Conservation (phyloP, 2,888 invertebrate genomes). For the Molorchus minor region DNA sequence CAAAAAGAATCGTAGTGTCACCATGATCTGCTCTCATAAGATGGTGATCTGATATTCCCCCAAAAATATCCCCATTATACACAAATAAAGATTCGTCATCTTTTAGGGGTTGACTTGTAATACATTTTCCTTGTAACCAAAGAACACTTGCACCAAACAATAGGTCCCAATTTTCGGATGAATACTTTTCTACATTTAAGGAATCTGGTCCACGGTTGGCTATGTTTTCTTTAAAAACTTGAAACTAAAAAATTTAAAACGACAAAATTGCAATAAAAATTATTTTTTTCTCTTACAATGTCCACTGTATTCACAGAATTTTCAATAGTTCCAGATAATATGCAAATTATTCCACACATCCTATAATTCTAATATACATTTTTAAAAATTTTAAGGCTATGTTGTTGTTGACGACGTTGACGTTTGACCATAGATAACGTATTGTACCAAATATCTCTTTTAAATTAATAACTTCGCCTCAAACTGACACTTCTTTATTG, state of each 20-base stretch:
- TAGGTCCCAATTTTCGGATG: slow-evolving; percentile 42
- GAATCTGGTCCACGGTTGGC: slow-evolving; percentile 70
- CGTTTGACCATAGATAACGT: too few species aligned
- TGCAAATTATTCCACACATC: slow-evolving; percentile 56
- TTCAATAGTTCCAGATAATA: slow-evolving; percentile 36
- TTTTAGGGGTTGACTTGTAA: slow-evolving; percentile 76
- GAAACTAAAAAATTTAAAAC: slow-evolving; percentile 42
- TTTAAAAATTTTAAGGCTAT: too few species aligned
- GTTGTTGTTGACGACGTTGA: too few species aligned
- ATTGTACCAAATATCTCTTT: too few species aligned
- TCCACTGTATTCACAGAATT: slow-evolving; percentile 31
- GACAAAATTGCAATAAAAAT: background rate
- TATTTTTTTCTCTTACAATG: too few species aligned
- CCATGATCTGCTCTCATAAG: slow-evolving; percentile 58
- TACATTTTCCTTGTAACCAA: slow-evolving; percentile 81
- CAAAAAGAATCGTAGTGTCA: slow-evolving; percentile 67
- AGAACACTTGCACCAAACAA: slow-evolving; percentile 70
- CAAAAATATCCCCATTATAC: slow-evolving; percentile 92
- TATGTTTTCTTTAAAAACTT: slow-evolving; percentile 56
- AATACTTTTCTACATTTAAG: slow-evolving; percentile 38
- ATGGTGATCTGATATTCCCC: slow-evolving; percentile 56
- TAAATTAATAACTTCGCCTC: too few species aligned
- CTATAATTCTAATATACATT: too few species aligned
- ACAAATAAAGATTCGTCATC: slow-evolving; percentile 72
- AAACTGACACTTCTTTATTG: too few species aligned